These are phyloP conservation scores for Melieria omissa DNA, from an alignment of 2,888 invertebrate species.

Conservation along the genomic window DNA sequence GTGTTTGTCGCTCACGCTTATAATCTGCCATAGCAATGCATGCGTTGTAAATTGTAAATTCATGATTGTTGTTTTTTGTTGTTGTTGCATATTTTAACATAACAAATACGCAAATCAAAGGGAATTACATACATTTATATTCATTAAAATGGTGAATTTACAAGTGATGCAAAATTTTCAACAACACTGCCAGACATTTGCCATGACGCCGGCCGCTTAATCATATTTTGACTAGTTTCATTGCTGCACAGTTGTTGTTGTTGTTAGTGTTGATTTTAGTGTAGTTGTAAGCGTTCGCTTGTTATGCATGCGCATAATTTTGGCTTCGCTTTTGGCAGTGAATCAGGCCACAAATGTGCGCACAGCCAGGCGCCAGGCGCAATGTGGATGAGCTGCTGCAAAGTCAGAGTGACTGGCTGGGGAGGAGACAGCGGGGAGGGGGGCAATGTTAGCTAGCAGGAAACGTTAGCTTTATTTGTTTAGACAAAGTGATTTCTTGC, in stretches of 20 bases:
- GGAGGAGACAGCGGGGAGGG: not conserved
- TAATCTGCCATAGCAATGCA: no score
- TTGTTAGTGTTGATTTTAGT: not conserved
- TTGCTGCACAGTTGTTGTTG: not conserved
- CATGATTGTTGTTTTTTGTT: not conserved
- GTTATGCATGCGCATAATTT: not conserved
- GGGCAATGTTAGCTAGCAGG: not conserved
- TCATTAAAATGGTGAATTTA: constrained; percentile 3
- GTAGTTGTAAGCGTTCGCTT: not conserved
- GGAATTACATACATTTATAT: constrained; percentile 14
- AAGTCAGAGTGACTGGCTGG: not conserved
- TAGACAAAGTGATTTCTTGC: not conserved
- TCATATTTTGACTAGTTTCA: not conserved
- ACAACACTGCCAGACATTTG: not conserved
- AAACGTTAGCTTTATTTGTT: not conserved
- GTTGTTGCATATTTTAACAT: not conserved
- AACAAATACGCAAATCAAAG: constrained; percentile 18
- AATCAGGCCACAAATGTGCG: not conserved
- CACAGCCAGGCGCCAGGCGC: not conserved
- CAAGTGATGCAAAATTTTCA: not conserved
- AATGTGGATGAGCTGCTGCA: not conserved
- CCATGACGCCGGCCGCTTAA: not conserved
- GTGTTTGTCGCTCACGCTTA: no score
- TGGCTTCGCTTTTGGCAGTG: not conserved
- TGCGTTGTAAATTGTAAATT: no score